Evolutionary conservation across 2,888 invertebrate genomes (phyloP), one percentile per base, ranked within the genome.

Genomic region (Caenorhabditis panamensis): DNA sequence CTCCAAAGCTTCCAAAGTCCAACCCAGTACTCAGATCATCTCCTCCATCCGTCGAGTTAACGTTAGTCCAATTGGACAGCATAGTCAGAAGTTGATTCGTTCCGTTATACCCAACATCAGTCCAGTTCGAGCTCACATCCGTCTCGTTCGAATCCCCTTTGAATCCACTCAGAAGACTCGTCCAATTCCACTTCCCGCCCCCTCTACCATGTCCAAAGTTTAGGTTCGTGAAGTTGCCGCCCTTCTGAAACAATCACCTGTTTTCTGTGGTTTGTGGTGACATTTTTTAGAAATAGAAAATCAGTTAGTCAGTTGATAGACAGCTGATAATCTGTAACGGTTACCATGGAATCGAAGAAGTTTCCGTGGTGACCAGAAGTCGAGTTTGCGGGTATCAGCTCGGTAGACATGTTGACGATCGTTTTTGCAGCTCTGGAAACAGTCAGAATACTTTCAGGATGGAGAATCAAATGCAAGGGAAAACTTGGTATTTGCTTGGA

Each of bases 311-410:
- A 56, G 54, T 3, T 28, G 1, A n/a, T n/a, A 1, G 13, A 56
- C 54, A 56, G 54, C 28, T 56, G 54, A 31, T n/a, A 51, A 51
- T 16, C 13, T 11, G n/a, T 6, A 56, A 31, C n/a, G 54, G 28
- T 56, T 56, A 56, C 54, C 54, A 56, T 56, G 54, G 22, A 5
- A 5, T 22, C 22, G 54, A 13, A 22, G 16, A 28, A 18, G 28
- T 28, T 31, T 6, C 6, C 54, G 31, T 22, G 28, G 2, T 56
- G 54, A 16, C 22, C 53, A 16, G 26, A 2, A 16, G 26, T 53
- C 18, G 47, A n/a, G 11, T 47, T 47, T 11, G n/a, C 18, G n/a
- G 47, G 47, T 18, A 6, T 18, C 3, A 47, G n/a, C 4, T 47
- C 47, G 2, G 47, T 18, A 5, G 5, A n/a, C 3, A 47, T 3